These are phyloP conservation scores for Nyctibius grandis DNA, from an alignment of 2,797 vertebrate species.

Conservation along the genomic window DNA sequence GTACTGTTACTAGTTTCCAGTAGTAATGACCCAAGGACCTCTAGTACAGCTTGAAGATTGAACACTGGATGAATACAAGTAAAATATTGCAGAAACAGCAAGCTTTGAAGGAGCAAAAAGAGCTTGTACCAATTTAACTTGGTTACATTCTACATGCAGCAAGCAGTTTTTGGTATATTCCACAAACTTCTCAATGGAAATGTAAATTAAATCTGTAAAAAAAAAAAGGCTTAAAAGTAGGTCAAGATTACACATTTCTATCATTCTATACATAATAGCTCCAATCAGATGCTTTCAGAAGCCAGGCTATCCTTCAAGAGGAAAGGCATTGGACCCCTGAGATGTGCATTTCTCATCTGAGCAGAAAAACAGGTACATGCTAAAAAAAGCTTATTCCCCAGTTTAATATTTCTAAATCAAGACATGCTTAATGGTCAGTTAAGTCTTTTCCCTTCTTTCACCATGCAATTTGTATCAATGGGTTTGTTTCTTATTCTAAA, in stretches of 20 bases:
- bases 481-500: neutral
- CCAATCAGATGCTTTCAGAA: neutral
- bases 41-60: neutral
- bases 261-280: neutral
- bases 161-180: neutral
- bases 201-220: neutral
- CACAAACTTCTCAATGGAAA: neutral
- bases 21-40: neutral
- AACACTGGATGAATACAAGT: neutral
- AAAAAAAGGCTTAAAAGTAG: neutral
- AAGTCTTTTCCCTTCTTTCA: neutral
- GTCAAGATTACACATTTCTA: neutral
- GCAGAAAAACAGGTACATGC: neutral
- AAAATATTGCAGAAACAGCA: neutral
- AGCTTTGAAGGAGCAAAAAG: neutral
- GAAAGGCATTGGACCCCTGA: neutral
- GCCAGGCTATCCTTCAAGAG: neutral
- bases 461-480: neutral
- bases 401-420: neutral
- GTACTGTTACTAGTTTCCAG: neutral
- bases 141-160: neutral
- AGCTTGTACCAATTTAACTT: neutral
- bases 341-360: neutral
- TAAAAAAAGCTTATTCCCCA: neutral
- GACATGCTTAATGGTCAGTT: neutral